phyloP scores from a whole-genome alignment of 2,797 vertebrate genomes.

The Vultur gryphus region DNA sequence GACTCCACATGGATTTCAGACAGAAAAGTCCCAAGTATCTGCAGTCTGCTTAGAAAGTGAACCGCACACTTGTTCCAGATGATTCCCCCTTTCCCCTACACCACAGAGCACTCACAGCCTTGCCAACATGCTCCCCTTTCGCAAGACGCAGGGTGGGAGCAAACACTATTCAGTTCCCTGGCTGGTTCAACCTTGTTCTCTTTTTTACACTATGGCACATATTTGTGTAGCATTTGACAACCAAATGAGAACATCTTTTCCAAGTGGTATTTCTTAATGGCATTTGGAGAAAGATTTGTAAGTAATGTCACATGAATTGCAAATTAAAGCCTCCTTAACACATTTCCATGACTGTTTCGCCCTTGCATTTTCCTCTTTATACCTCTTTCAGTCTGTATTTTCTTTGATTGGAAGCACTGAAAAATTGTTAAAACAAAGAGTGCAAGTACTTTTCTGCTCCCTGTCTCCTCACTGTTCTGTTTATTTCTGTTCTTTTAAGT shows the following conservation, averaged over 20 bases:
- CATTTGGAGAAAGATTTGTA: neutral
- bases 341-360: neutral
- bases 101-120: neutral
- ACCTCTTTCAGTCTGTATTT: neutral
- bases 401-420: neutral
- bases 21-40: neutral
- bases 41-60: neutral
- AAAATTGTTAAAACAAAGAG: neutral
- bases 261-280: slow-evolving; percentile 25
- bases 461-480: neutral
- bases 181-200: neutral
- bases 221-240: slow-evolving; percentile 21
- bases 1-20: neutral
- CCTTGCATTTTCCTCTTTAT: neutral
- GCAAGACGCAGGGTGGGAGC: neutral
- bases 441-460: neutral
- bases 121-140: neutral
- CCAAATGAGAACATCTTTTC: slow-evolving; percentile 14
- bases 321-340: slow-evolving; percentile 1
- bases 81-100: slow-evolving; percentile 15
- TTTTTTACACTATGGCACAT: slow-evolving; percentile 33
- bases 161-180: neutral
- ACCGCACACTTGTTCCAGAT: neutral
- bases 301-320: neutral
- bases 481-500: slow-evolving; percentile 28